These are phyloP conservation scores for Malurus splendens DNA, from an alignment of 2,797 vertebrate genomes.

Conservation along the genomic window DNA sequence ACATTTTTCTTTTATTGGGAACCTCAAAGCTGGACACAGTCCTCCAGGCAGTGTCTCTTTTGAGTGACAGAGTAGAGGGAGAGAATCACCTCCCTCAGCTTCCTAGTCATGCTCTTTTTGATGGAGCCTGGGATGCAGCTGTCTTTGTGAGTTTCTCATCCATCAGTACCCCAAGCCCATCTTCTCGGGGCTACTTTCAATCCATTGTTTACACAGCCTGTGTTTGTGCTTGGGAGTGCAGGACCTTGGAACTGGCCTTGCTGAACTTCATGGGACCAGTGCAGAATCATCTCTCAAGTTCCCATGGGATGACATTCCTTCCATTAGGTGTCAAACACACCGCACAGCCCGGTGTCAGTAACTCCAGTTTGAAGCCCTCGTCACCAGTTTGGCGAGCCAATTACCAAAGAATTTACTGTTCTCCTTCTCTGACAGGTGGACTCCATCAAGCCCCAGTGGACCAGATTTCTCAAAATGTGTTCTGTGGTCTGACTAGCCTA, in stretches of 20 bases:
- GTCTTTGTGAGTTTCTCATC: background rate
- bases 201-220: background rate
- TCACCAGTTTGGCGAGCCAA: background rate
- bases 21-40: background rate
- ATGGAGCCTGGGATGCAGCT: background rate
- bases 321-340: background rate
- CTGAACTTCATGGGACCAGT: background rate
- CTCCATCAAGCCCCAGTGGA: background rate
- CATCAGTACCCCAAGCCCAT: background rate
- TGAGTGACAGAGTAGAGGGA: rapidly evolving
- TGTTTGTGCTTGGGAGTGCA: background rate
- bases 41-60: rapidly evolving
- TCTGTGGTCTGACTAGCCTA: background rate
- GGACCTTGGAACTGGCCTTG: background rate
- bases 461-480: background rate
- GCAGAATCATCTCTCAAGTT: background rate
- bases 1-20: background rate
- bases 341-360: background rate
- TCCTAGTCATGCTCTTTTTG: background rate
- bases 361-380: background rate
- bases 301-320: background rate
- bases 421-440: background rate
- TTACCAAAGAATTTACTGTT: background rate
- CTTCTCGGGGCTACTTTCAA: background rate
- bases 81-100: background rate